Evolutionary conservation across 2,113 vertebrate species (phyloP).

Genomic region (Periophthalmodon schlosseri): DNA sequence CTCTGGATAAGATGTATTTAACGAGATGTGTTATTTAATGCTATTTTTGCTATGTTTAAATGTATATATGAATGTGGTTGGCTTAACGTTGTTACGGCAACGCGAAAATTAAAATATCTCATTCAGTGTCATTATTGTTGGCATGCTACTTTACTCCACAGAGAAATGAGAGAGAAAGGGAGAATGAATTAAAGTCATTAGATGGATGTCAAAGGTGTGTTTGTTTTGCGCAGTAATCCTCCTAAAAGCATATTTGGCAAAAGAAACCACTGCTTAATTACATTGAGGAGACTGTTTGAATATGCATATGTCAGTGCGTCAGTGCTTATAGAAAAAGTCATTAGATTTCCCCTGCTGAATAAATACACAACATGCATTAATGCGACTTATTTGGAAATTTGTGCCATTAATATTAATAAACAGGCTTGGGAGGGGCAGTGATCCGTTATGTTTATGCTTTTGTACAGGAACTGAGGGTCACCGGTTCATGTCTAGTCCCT

Average conservation of each 20-base stretch:
- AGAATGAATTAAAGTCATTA: slow-evolving; percentile 4
- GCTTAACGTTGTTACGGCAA: background rate
- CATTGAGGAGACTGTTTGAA: slow-evolving; percentile 2
- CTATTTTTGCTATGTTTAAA: background rate
- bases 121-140: background rate
- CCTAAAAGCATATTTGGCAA: slow-evolving; percentile 14
- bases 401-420: too few species aligned
- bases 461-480: too few species aligned
- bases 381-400: background rate
- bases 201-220: slow-evolving; percentile 1
- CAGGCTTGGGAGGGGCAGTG: background rate
- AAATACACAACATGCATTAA: background rate
- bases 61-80: background rate
- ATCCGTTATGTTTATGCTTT: background rate
- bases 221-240: slow-evolving; percentile 1
- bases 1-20: too few species aligned
- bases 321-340: background rate
- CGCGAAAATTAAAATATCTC: background rate
- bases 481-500: too few species aligned
- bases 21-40: background rate
- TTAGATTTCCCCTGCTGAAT: background rate
- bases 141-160: background rate
- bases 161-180: background rate
- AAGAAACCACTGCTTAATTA: slow-evolving; percentile 1
- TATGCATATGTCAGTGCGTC: background rate